Base-by-base conservation (phyloP, 2,888 invertebrate genomes). In the Tillus elongatus region DNA sequence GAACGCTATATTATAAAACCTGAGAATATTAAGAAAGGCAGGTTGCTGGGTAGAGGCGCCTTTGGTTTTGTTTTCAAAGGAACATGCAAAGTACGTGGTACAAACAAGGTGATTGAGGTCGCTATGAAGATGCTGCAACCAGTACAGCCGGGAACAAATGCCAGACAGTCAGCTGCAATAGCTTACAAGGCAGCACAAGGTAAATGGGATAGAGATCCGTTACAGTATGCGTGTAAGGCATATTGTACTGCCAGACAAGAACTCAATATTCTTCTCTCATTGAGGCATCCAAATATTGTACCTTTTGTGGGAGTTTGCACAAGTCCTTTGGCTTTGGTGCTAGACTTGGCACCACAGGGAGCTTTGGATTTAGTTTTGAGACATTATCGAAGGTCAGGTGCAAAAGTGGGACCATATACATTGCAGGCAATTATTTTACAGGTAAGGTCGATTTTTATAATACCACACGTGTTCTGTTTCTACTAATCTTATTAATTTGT, bases 91-190 rank as follows among this genome's bases (percentile, higher is more conserved):
- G 60, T 73, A 30, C 68, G 75, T 30, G 71, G 72, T 4, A 67
- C 72, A 2, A 70, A 73, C 35, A 64, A 67, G 2, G 70, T 72
- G 39, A 71, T 75, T 12, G 77, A 83, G 40, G 87, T 95, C 1
- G 96, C 97, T 0, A 80, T 96, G 69, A 97, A 97, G 69, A 91
- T 95, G 77, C 66, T 96, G 39, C 93, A 95, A 63, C 95, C 96
- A 0, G 89, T 92, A 6, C 84, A 88, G 40, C 92, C 93, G 2
- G 90, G 82, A 2, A 68, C 73, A 1, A 76, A 76, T 49, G 78
- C 80, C 1, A 68, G 74, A 33, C 73, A 74, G 36, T 79, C 79
- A 0, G 82, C 81, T 2, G 51, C 75, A 4, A 57, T 64, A 29
- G 65, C 64, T 1, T 65, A 58, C 37, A 64, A 64, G 47, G 61